Evolutionary conservation across 2,888 invertebrate species (phyloP), one percentile per base, ranked within the genome.

Genomic region (Stenodera caucasica): DNA sequence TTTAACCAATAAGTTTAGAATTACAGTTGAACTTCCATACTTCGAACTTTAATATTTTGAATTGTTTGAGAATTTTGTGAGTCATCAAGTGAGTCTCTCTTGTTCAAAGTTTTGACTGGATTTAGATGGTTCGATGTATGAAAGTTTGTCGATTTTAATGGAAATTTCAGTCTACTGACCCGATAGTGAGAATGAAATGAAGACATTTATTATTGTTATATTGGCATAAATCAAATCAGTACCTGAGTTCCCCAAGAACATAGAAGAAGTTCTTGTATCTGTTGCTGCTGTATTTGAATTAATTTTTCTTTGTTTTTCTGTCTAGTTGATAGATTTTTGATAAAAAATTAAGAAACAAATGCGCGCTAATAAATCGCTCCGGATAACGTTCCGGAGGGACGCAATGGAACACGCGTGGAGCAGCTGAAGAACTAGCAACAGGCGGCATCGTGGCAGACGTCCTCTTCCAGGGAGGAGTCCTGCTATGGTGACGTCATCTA

Each of bases 371-470:
- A 60, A 64, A 60, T 64, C 65, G 65, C 66, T 64, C 58, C 70
- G 69, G 66, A 61, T 57, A 61, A 64, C 65, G 65, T 61, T 66
- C 60, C 70, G 69, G 67, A 65, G 61, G 53, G 30, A 71, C 73
- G 73, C 72, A 72, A 70, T 69, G 67, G 69, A 70, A 73, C 72
- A 72, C 77, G 77, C 77, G 78, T 77, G 73, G 70, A 70, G 73
- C 69, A 74, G 76, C 73, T 74, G 78, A 72, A 77, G 73, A 71
- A 80, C 79, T 80, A 81, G 80, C 81, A 81, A 81, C 81, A 81
- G 81, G 81, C 81, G 77, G 77, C 75, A 72, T 74, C 74, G 76
- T 71, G 75, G 73, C 68, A 70, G 72, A 70, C 71, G 75, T 74
- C 74, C 71, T 70, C 72, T 45, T n/a, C 70, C 72, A 70, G 75